Base-by-base conservation (phyloP, 2,888 invertebrate species). In the Cryptocephalus moraei region DNA sequence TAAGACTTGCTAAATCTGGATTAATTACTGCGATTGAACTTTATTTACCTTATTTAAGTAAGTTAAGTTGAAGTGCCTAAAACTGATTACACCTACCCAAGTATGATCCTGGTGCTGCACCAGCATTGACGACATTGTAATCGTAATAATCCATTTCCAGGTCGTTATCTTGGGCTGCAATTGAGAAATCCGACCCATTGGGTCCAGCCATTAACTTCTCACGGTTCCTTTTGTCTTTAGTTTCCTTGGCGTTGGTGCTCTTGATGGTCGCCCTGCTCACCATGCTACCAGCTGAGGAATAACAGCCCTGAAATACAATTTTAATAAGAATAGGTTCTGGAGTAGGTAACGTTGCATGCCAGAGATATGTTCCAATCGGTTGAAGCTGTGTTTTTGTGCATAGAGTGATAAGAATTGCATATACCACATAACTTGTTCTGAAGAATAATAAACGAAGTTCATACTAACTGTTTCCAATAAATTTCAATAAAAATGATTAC, bases 101-200 rank as follows among this genome's bases (percentile, higher is more conserved):
- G 62, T 89, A 90, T 0, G 89, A 90, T 13, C 90, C 91, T 1
- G 91, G 90, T 10, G 84, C 88, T 8, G 87, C 86, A 50, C 85
- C 86, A 1, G 81, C 80, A 64, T 90, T 90, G 43, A 84, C 82
- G 8, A 91, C 90, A 72, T 91, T 89, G 61, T 91, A 91, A 64
- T 91, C 90, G 63, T 91, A 90, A 62, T 91, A 91, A 66, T 91
- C 91, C 54, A 91, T 75, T 68, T 91, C 90, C 62, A 90, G 75
- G 61, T 90, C 90, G 41, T 76, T 76, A 43, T 86, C 86, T 41
- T 80, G 84, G 4, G 80, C 82, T 0, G 76, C 75, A 31, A 90
- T 73, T 44, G 89, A 89, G 58, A 88, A 83, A 62, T 91, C 90
- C 0, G 89, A 89, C 1, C 81, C 81, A 4, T 62, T 61, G 2